These are phyloP conservation scores for Marisa cornuarietis DNA, from an alignment of 1,140 invertebrate species.

Conservation along the genomic window DNA sequence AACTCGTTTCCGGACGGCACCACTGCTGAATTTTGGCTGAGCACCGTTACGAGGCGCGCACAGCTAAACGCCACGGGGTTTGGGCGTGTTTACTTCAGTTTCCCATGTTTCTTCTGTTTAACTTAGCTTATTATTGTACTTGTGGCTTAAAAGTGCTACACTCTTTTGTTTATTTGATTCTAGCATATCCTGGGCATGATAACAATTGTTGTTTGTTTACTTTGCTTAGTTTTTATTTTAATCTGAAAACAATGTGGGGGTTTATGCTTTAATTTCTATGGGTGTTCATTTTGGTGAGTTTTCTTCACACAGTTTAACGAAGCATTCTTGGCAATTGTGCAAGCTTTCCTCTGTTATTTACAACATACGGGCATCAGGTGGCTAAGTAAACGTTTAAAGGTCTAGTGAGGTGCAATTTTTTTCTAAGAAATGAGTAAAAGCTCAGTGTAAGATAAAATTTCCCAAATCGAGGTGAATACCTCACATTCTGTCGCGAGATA, in stretches of 20 bases:
- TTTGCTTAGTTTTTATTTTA: not conserved
- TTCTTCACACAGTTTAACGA: no score
- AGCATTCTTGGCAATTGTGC: no score
- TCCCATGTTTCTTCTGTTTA: not conserved
- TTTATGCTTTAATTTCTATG: no score
- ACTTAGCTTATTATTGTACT: not conserved
- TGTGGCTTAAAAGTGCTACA: not conserved
- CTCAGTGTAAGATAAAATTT: no score
- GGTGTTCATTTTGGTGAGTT: no score
- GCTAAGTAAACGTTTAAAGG: no score
- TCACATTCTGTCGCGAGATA: no score
- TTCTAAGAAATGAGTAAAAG: no score
- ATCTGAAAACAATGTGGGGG: not conserved
- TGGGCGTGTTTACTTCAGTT: not conserved
- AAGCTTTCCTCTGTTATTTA: no score
- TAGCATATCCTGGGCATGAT: not conserved
- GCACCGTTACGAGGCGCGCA: not conserved
- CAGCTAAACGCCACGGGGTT: not conserved
- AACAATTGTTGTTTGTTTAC: not conserved
- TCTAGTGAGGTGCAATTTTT: no score
- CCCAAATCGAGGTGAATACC: no score
- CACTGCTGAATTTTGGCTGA: not conserved
- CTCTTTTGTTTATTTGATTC: not conserved
- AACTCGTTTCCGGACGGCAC: not conserved
- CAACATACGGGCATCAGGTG: no score